A percentile compares a stretch with the other conserved stretches of the same genome.
phyloP scores from a whole-genome alignment of 2,113 vertebrate species.

The Notechis scutatus region DNA sequence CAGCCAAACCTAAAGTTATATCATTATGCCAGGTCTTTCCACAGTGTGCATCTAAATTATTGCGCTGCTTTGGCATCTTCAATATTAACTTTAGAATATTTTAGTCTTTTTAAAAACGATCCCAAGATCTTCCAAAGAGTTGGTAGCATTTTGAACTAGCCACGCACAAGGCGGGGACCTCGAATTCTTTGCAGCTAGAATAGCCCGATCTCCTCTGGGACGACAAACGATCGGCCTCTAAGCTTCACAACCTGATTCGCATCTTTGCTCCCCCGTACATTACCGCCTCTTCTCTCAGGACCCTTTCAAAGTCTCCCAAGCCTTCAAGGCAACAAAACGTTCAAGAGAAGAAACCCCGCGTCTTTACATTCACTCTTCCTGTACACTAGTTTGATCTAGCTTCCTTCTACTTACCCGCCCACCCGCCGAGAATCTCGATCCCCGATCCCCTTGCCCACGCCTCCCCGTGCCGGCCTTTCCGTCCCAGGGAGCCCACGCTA shows the following conservation, averaged over 20 bases:
- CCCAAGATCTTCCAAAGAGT: not conserved
- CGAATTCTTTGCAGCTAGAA: not conserved
- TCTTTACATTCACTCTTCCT: not conserved
- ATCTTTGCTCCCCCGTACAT: not conserved
- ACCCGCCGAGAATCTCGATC: not conserved
- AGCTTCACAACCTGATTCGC: no score
- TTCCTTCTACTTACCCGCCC: not conserved
- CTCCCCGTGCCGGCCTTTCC: not conserved
- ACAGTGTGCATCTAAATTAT: not conserved
- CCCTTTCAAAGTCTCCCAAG: not conserved
- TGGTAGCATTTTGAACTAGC: not conserved
- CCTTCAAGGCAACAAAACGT: not conserved
- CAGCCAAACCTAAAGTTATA: not conserved
- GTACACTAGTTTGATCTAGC: not conserved
- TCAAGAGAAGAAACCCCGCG: not conserved
- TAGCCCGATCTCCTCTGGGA: not conserved
- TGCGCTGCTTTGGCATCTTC: no score
- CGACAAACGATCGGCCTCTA: not conserved
- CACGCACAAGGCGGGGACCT: not conserved
- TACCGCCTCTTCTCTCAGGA: not conserved
- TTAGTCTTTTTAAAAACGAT: not conserved
- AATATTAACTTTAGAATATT: not conserved
- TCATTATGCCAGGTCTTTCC: not conserved
- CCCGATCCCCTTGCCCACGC: not conserved
- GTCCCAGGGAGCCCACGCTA: fast-evolving